Conservation (phyloP, 2,888 invertebrate genomes). For the Drosophila bunnanda region DNA sequence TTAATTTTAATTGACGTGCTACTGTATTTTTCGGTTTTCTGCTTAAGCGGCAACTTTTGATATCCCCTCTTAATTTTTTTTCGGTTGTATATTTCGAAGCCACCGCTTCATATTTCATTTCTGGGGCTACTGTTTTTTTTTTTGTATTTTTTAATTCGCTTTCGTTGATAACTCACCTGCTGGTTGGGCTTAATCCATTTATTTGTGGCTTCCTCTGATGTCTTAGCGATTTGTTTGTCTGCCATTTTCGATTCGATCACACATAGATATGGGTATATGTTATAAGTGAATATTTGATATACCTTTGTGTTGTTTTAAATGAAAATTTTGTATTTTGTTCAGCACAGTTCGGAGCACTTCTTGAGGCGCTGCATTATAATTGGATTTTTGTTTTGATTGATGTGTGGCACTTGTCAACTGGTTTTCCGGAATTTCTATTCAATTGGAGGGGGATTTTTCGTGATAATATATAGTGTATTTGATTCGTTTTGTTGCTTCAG, state of each 20-base stretch:
- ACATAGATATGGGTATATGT: slow-evolving; percentile 23
- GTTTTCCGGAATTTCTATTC: slow-evolving; percentile 23
- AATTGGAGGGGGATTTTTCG: neutral
- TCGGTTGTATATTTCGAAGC: slow-evolving; percentile 20
- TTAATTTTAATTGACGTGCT: slow-evolving; percentile 80
- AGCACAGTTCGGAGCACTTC: slow-evolving; percentile 56
- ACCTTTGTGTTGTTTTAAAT: slow-evolving; percentile 1
- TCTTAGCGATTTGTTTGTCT: slow-evolving; percentile 56
- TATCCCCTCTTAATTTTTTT: slow-evolving; percentile 24
- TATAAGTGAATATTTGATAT: slow-evolving; percentile 8
- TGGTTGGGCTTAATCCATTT: slow-evolving; percentile 71
- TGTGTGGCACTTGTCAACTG: slow-evolving; percentile 17
- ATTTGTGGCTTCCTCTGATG: slow-evolving; percentile 62
- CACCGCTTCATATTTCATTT: slow-evolving; percentile 33
- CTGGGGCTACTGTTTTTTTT: slow-evolving; percentile 45
- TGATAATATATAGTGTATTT: slow-evolving; percentile 26
- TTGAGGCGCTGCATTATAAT: slow-evolving; percentile 52
- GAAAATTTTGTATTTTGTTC: slow-evolving; percentile 9
- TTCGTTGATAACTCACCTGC: slow-evolving; percentile 68
- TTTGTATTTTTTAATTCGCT: neutral
- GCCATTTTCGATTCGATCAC: slow-evolving; percentile 46
- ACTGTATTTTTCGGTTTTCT: slow-evolving; percentile 67
- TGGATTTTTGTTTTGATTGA: slow-evolving; percentile 13
- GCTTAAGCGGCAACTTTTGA: slow-evolving; percentile 57
- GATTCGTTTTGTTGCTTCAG: slow-evolving; percentile 21